Evolutionary conservation across 2,797 vertebrate species (phyloP).

Genomic region (Ataeniobius toweri): DNA sequence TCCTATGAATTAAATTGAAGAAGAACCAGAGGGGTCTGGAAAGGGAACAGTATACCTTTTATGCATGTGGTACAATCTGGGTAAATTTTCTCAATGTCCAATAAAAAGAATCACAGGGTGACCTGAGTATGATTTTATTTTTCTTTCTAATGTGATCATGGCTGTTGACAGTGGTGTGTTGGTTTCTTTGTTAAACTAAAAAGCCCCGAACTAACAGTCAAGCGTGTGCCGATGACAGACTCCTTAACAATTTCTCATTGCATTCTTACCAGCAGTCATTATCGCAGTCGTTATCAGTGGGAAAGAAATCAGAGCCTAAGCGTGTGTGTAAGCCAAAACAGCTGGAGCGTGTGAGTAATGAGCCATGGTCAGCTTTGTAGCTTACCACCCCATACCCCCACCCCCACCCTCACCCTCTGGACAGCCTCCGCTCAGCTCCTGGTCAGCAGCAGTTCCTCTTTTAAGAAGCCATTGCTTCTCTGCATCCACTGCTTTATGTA

Average conservation of each 20-base stretch:
- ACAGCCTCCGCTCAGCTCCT: constrained; percentile 74
- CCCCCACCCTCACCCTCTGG: constrained; percentile 44
- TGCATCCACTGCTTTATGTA: constrained; percentile 71
- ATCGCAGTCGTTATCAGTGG: constrained; percentile 81
- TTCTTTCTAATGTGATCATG: constrained; percentile 8
- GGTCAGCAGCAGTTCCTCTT: constrained; percentile 66
- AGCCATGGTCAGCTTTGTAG: constrained; percentile 60
- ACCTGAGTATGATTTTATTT: neutral
- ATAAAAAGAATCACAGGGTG: neutral
- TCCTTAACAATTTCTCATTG: constrained; percentile 72
- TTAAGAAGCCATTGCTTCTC: constrained; percentile 56
- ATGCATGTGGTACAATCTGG: neutral
- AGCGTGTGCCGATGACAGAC: constrained; percentile 25
- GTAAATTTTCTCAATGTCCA: constrained; percentile 19
- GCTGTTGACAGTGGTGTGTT: constrained; percentile 6
- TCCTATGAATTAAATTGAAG: neutral
- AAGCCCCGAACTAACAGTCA: constrained; percentile 11
- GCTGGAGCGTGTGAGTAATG: constrained; percentile 84
- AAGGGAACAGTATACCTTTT: constrained; percentile 1
- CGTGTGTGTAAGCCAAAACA: constrained; percentile 82
- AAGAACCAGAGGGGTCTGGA: neutral
- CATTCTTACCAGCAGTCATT: constrained; percentile 82
- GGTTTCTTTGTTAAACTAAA: constrained; percentile 10
- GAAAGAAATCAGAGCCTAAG: constrained; percentile 82
- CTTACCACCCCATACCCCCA: constrained; percentile 41